A percentile compares a stretch with the other conserved stretches of the same genome.
These are phyloP conservation scores for Brachionichthys hirsutus DNA, from an alignment of 2,113 vertebrate genomes.

Conservation along the genomic window DNA sequence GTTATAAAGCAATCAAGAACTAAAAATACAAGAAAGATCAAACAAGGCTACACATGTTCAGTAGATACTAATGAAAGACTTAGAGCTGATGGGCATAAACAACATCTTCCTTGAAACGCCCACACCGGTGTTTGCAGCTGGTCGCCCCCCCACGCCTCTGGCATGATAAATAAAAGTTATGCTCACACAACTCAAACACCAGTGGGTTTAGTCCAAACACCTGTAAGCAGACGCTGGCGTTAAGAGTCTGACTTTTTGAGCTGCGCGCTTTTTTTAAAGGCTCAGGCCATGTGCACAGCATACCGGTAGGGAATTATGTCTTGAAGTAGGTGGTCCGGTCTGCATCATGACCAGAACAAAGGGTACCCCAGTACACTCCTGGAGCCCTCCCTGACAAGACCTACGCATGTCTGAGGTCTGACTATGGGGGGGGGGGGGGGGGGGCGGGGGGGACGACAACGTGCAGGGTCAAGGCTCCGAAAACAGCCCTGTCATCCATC, in stretches of 20 bases:
- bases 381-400: slow-evolving; percentile 19
- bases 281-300: slow-evolving; percentile 62
- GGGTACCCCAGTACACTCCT: slow-evolving; percentile 53
- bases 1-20: too few species aligned
- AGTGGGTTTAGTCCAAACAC: not conserved
- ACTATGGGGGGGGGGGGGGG: not conserved
- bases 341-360: slow-evolving; percentile 66
- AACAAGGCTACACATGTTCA: too few species aligned
- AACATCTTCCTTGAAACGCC: too few species aligned
- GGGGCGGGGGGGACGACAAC: too few species aligned
- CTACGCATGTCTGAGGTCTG: slow-evolving; percentile 17
- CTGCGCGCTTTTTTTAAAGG: slow-evolving; percentile 39
- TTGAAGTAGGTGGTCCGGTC: slow-evolving; percentile 68
- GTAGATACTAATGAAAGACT: too few species aligned
- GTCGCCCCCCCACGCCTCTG: too few species aligned
- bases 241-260: slow-evolving; percentile 3
- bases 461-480: not conserved
- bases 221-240: slow-evolving; percentile 7
- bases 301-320: slow-evolving; percentile 62
- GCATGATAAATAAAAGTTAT: too few species aligned
- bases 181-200: too few species aligned
- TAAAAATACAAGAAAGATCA: too few species aligned
- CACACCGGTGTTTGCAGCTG: too few species aligned
- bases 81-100: too few species aligned
- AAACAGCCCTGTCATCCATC: slow-evolving; percentile 30